phyloP scores from a whole-genome alignment of 2,888 invertebrate genomes.

The Pseudococcus viburni region DNA sequence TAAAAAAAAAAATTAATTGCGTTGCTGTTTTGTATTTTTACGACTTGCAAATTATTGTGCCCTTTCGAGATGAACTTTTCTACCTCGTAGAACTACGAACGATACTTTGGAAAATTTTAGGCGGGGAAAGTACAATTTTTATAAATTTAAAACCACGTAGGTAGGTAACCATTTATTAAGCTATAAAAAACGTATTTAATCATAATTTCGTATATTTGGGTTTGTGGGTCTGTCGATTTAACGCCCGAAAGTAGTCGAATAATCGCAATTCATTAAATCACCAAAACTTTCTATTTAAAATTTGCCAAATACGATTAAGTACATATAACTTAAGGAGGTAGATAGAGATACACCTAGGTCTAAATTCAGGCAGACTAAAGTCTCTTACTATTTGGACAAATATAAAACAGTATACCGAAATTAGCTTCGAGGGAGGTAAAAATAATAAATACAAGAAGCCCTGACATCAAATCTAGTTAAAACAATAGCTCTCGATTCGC shows the following conservation, averaged over 20 bases:
- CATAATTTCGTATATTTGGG: not conserved
- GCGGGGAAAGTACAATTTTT: too few relatives aligned
- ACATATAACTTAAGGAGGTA: not conserved
- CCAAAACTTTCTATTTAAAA: not conserved
- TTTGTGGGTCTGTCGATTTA: not conserved
- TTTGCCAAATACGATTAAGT: not conserved
- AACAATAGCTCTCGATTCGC: not conserved
- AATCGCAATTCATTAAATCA: not conserved
- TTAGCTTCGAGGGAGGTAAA: not conserved
- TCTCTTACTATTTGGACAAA: not conserved
- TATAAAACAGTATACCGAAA: not conserved
- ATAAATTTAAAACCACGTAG: too few relatives aligned
- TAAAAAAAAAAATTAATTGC: too few relatives aligned
- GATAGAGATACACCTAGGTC: not conserved
- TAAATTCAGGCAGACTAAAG: too few relatives aligned
- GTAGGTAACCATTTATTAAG: too few relatives aligned
- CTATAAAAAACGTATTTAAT: not conserved
- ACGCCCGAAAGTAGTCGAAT: not conserved
- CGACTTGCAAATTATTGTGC: too few relatives aligned
- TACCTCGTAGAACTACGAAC: too few relatives aligned
- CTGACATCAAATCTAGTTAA: not conserved
- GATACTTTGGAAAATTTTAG: too few relatives aligned
- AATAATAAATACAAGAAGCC: constrained; percentile 2
- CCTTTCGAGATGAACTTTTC: too few relatives aligned
- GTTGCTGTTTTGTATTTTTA: too few relatives aligned